Conservation (phyloP, 92 coral and sea anemone genomes). For the Plumapathes pennacea region DNA sequence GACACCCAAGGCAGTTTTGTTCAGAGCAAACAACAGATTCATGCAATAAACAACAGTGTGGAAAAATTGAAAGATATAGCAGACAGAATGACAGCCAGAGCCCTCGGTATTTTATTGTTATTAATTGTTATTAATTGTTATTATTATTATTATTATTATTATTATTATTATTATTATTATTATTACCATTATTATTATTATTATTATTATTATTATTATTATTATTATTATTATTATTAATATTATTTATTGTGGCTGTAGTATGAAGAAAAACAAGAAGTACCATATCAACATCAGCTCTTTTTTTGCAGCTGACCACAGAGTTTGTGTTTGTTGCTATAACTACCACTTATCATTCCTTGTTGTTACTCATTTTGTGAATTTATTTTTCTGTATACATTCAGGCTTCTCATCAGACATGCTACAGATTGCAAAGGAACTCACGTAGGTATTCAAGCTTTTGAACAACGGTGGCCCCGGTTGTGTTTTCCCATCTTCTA, state of each 20-base stretch:
- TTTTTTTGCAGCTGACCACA: too few species aligned
- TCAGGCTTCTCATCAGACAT: slow-evolving; percentile 93
- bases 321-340: too few species aligned
- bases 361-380: background rate
- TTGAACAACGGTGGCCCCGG: background rate
- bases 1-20: slow-evolving; percentile 86
- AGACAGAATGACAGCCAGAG: slow-evolving; percentile 81
- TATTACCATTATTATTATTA: background rate
- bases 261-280: background rate
- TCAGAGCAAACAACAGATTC: slow-evolving; percentile 78
- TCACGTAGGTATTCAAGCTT: slow-evolving; percentile 55
- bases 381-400: background rate
- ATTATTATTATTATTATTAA: background rate
- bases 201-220: background rate
- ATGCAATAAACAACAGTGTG: slow-evolving; percentile 74
- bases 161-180: background rate
- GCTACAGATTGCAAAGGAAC: slow-evolving; percentile 91
- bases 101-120: slow-evolving; percentile 55
- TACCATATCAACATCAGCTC: background rate
- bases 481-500: background rate
- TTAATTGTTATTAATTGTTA: background rate
- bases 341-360: too few species aligned
- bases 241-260: background rate
- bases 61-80: slow-evolving; percentile 81
- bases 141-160: background rate